Conservation (phyloP, 2,888 invertebrate genomes). For the Ophion ventricosus region DNA sequence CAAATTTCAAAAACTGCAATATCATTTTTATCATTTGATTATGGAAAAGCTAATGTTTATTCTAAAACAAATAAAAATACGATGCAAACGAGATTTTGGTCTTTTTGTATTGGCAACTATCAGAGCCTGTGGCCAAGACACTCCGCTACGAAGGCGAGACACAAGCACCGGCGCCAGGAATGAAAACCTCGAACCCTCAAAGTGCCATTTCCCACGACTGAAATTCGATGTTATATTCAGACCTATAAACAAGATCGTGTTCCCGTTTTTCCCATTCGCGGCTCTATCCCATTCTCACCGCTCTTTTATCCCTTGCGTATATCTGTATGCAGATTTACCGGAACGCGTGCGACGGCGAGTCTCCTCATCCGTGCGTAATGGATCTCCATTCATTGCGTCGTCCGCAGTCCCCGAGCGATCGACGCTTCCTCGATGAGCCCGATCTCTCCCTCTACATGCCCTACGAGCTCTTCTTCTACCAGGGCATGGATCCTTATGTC, state of each 20-base stretch:
- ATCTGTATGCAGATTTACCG: constrained; percentile 17
- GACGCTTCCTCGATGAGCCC: background rate
- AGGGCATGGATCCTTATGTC: constrained; percentile 80
- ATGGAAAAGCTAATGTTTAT: background rate
- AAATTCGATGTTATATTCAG: background rate
- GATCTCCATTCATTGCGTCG: constrained; percentile 81
- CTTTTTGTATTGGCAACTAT: background rate
- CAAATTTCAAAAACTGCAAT: background rate
- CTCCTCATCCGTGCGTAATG: constrained; percentile 83
- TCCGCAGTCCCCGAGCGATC: constrained; percentile 78
- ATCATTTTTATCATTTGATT: background rate
- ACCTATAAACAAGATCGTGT: background rate
- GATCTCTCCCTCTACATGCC: constrained; percentile 1
- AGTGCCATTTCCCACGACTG: background rate
- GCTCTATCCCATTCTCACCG: background rate
- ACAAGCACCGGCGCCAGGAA: no score
- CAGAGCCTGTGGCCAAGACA: background rate
- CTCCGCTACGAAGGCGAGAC: no score
- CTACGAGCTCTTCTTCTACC: constrained; percentile 87
- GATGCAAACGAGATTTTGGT: background rate
- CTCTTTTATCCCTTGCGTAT: background rate
- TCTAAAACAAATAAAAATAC: background rate
- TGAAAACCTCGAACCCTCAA: background rate
- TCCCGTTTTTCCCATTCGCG: background rate
- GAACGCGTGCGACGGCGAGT: constrained; percentile 6